Percentiles rank a stretch among this genome's conserved stretches.
phyloP scores from a whole-genome alignment of 2,797 vertebrate species.

The Cichlasoma orientale region DNA sequence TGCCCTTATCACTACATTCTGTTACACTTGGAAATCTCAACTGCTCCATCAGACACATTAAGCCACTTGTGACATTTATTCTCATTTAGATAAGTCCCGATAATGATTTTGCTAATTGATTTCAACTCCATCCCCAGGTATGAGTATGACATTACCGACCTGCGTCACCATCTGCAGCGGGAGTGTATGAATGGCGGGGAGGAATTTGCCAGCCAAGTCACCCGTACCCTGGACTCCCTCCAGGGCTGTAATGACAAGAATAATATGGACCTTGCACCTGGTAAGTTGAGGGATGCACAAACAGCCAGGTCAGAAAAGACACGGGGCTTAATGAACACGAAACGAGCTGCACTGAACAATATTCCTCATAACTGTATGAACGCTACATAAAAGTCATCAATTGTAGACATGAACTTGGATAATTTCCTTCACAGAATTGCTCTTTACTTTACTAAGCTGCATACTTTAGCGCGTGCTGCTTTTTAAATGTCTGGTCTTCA shows the following conservation, averaged over 20 bases:
- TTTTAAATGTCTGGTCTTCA: too few relatives aligned
- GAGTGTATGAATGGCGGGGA: conserved; percentile 99
- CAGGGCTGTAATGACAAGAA: conserved; percentile 98
- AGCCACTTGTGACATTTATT: background rate
- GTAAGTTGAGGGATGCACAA: conserved; percentile 71
- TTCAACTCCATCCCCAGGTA: conserved; percentile 77
- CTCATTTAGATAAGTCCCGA: background rate
- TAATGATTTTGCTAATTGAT: conserved; percentile 14
- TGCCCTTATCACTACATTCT: background rate
- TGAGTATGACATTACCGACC: conserved; percentile 96
- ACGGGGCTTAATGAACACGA: background rate
- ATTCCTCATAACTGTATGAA: background rate
- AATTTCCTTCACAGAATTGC: too few relatives aligned
- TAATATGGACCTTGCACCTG: conserved; percentile 94
- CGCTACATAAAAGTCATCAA: background rate
- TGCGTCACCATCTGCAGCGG: conserved; percentile 95
- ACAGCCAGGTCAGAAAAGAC: background rate
- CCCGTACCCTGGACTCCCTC: conserved; percentile 94
- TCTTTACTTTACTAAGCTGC: too few relatives aligned
- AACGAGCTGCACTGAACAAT: background rate
- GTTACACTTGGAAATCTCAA: background rate
- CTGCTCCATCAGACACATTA: conserved; percentile 9
- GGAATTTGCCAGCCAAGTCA: conserved; percentile 96
- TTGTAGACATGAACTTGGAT: background rate
- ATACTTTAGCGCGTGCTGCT: background rate